Evolutionary conservation across 2,797 vertebrate genomes (phyloP).

Genomic region (Pseudochromis fuscus): DNA sequence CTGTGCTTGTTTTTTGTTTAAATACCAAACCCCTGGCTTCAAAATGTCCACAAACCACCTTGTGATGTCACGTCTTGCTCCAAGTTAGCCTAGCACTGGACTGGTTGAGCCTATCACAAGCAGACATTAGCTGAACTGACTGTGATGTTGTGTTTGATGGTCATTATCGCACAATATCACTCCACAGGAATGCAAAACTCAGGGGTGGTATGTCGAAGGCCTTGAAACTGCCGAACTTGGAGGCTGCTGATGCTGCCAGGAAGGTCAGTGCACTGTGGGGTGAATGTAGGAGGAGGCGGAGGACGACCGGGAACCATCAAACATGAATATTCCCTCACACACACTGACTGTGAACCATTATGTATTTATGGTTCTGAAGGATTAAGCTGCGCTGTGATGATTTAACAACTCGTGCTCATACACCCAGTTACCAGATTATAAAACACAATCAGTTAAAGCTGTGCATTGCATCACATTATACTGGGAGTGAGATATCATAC

Average conservation of each 20-base stretch:
- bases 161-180: not conserved
- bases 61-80: no score
- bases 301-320: not conserved
- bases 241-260: not conserved
- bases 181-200: conserved; percentile 23
- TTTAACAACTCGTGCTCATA: no score
- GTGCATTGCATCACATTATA: no score
- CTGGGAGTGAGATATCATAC: no score
- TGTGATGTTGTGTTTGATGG: not conserved
- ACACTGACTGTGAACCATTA: not conserved
- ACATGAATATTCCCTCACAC: not conserved
- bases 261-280: not conserved
- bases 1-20: no score
- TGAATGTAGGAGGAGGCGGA: conserved; percentile 9
- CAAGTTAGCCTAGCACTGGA: no score
- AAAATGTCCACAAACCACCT: no score
- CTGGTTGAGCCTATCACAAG: no score
- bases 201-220: not conserved
- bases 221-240: conserved; percentile 6
- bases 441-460: no score
- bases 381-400: not conserved
- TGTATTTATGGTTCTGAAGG: not conserved
- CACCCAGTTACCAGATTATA: no score
- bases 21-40: no score
- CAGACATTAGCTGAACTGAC: not conserved